These are phyloP conservation scores for Zonotrichia leucophrys DNA, from an alignment of 2,113 vertebrate species.

Conservation along the genomic window DNA sequence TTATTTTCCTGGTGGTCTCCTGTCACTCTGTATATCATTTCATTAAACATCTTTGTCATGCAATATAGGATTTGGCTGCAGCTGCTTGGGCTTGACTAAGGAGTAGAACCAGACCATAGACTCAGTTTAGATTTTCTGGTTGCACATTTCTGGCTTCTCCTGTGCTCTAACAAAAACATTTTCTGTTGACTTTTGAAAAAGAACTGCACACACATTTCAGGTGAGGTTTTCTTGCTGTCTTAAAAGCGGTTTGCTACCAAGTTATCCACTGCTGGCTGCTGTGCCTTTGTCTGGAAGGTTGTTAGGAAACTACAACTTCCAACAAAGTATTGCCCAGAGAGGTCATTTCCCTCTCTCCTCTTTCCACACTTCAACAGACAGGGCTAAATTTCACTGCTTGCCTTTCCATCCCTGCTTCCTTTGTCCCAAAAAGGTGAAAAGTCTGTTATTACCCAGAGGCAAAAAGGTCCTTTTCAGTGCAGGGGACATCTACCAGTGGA, in stretches of 20 bases:
- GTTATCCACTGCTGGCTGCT: neutral
- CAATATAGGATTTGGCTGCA: conserved; percentile 20
- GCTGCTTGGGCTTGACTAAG: conserved; percentile 5
- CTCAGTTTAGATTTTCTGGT: conserved; percentile 6
- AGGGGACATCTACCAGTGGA: neutral
- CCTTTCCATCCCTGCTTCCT: neutral
- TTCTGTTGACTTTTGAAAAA: conserved; percentile 23
- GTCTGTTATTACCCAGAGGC: neutral
- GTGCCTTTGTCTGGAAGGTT: conserved; percentile 22
- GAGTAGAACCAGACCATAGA: conserved; percentile 10
- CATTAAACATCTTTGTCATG: conserved; percentile 9
- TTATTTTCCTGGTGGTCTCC: conserved; percentile 21
- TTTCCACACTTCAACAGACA: neutral
- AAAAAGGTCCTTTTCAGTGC: neutral
- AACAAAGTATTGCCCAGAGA: neutral
- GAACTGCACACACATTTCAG: conserved; percentile 14
- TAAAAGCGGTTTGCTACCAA: conserved; percentile 35
- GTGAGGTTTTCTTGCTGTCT: conserved; percentile 47
- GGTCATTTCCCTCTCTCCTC: neutral
- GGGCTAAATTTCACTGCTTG: neutral
- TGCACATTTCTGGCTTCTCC: conserved; percentile 8
- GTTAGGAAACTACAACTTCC: conserved; percentile 38
- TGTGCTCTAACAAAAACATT: conserved; percentile 23
- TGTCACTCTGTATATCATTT: conserved; percentile 38
- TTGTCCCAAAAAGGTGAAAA: neutral